Evolutionary conservation across 1,140 invertebrate species (phyloP), one percentile per base, ranked within the genome.

Genomic region (Aethina tumida): DNA sequence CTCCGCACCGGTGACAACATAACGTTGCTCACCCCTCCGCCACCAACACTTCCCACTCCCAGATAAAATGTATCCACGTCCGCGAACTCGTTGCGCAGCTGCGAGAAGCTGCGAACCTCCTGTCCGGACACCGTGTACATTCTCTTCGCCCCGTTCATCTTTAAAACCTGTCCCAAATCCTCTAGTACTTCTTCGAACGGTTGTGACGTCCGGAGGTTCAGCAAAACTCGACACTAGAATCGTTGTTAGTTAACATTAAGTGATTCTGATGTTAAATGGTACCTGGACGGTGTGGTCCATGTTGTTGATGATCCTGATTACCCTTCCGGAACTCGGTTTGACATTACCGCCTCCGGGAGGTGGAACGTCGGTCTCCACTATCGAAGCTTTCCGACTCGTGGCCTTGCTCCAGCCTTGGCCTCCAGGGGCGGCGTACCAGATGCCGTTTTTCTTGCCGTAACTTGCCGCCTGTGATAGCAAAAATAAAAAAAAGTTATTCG

Each of bases 161-260:
- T 91, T 24, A 94, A 69, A 26, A 92, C 87, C 69, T 92, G 84
- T 41, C 88, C 88, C 50, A 94, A 71, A 67, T 95, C 91, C 59
- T 85, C 81, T 35, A 96, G 65, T n/a, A 96, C 84, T 57, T 94
- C 89, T 65, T 96, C 91, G 58, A 93, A 97, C 2, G 86, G 87
- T 58, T 94, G 89, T 6, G 84, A 82, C 1, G 90, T 95, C 39
- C 87, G 75, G 44, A 95, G 71, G 64, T 96, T 96, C 30, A 97
- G 63, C 39, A 96, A 62, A 14, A 94, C 88, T 43, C 87, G 82
- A 60, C 87, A 89, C 82, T 89, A 62, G 21, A 49, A 30, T 28
- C 15, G 7, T 13, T 3, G 15, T 28, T 2, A 9, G 12, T 28
- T 28, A 7, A 2, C 24, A 26, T 10, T 26, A 26, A 2, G 13